Percentiles rank a stretch among this genome's conserved stretches.
Evolutionary conservation across 2,113 vertebrate genomes (phyloP).

Genomic region (Scortum barcoo): DNA sequence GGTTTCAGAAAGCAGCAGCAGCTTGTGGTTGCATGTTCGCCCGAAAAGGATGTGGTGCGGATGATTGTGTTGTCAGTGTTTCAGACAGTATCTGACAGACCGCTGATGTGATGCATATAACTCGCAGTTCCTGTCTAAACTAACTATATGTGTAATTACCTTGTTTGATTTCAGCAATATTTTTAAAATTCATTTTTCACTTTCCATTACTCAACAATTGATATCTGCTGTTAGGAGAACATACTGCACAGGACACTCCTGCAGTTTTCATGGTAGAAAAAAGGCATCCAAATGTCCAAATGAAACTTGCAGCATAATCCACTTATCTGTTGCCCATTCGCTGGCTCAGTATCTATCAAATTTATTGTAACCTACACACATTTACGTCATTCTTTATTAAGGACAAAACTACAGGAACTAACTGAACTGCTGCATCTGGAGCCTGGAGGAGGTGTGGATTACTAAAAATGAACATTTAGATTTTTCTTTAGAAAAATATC

Average conservation of each 20-base stretch:
- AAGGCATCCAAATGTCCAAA: not conserved
- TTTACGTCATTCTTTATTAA: not conserved
- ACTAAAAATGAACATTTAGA: not conserved
- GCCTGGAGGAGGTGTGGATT: not conserved
- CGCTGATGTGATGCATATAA: not conserved
- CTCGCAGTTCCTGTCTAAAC: not conserved
- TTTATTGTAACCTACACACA: not conserved
- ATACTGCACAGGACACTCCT: not conserved
- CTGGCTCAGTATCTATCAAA: not conserved
- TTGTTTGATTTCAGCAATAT: not conserved
- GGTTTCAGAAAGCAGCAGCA: constrained; percentile 8
- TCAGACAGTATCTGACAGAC: constrained; percentile 3
- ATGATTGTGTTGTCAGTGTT: not conserved
- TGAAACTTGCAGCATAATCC: not conserved
- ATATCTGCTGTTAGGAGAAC: not conserved
- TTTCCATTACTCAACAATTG: not conserved
- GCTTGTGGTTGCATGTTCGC: not conserved
- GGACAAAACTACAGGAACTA: not conserved
- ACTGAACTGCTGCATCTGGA: not conserved
- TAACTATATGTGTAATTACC: not conserved
- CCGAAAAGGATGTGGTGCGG: constrained; percentile 29
- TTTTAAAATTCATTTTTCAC: too few species aligned
- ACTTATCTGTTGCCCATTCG: not conserved
- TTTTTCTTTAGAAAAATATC: not conserved
- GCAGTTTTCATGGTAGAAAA: not conserved